Percentiles rank a stretch among this genome's conserved stretches.
phyloP scores from a whole-genome alignment of 2,113 vertebrate genomes.

The Aramus guarauna region DNA sequence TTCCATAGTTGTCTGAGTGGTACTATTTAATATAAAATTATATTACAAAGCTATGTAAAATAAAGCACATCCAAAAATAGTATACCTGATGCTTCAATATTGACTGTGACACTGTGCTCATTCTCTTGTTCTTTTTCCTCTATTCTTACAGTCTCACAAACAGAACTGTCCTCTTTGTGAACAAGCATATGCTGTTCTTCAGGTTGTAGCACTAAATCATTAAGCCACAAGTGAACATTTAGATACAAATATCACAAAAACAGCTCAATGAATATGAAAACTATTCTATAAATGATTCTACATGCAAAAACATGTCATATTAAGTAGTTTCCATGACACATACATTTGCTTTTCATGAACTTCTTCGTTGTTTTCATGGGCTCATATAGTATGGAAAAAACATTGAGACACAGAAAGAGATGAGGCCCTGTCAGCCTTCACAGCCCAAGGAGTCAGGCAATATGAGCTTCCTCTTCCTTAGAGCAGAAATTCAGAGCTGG shows the following conservation, averaged over 20 bases:
- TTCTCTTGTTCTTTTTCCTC: conserved; percentile 20
- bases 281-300: neutral
- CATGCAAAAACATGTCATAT: neutral
- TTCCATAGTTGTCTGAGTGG: neutral
- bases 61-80: neutral
- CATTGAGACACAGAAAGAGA: neutral
- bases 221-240: neutral
- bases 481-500: neutral
- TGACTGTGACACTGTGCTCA: neutral
- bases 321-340: neutral
- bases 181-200: neutral
- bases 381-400: neutral
- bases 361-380: neutral
- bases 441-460: neutral
- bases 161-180: conserved; percentile 27
- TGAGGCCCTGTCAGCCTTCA: neutral
- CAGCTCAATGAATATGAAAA: neutral
- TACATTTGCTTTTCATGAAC: neutral
- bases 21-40: neutral
- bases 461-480: neutral
- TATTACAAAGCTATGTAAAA: neutral
- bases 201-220: neutral
- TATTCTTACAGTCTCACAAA: neutral
- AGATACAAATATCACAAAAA: neutral
- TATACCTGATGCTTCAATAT: conserved; percentile 73